phyloP scores from a whole-genome alignment of 2,888 invertebrate genomes.

The Zelleria hepariella region DNA sequence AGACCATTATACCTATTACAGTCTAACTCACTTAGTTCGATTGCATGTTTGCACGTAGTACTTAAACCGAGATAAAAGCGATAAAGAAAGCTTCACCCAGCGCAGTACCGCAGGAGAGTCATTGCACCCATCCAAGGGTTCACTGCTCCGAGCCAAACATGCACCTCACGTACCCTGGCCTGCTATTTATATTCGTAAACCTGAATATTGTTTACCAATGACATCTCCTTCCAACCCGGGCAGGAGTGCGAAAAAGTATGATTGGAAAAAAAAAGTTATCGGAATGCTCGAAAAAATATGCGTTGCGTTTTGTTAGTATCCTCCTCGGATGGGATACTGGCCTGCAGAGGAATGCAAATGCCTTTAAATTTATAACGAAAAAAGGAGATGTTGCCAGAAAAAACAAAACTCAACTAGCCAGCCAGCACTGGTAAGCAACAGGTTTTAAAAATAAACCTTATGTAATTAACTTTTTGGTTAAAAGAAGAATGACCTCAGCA shows the following conservation, averaged over 20 bases:
- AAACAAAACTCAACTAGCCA: neutral
- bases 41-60: neutral
- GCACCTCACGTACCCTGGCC: conserved; percentile 33
- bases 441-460: neutral
- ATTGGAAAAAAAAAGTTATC: neutral
- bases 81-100: neutral
- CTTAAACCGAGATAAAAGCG: neutral
- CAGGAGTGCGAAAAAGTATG: neutral
- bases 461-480: neutral
- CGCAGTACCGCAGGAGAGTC: conserved; percentile 25
- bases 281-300: no score
- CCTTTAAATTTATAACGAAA: neutral
- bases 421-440: neutral
- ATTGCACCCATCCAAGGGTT: conserved; percentile 48
- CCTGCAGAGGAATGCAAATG: neutral
- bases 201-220: neutral
- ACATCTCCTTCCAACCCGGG: neutral
- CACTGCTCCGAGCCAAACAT: conserved; percentile 43
- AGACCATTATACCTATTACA: no score
- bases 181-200: neutral
- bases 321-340: neutral
- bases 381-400: neutral
- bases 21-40: no score
- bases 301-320: no score
- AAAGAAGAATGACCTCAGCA: neutral